Percentiles rank a stretch among this genome's conserved stretches.
Conservation (phyloP, 1,140 invertebrate genomes). For the Euwallacea fornicatus region DNA sequence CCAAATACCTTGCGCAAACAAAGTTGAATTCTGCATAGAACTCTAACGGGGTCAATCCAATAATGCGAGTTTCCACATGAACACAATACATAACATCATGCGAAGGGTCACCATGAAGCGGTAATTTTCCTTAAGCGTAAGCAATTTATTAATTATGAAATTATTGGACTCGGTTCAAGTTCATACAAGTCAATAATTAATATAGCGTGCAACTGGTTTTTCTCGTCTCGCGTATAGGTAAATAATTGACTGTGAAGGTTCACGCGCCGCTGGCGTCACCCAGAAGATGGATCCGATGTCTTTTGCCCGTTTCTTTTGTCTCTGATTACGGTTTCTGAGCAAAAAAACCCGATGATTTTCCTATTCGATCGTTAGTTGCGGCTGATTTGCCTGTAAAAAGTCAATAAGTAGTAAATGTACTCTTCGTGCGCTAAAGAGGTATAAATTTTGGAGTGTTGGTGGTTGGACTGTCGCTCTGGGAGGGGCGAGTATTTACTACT, state of each 20-base stretch:
- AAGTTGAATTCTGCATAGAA: no score
- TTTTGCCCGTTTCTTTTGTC: neutral
- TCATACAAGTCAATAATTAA: constrained; percentile 26
- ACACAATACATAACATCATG: neutral
- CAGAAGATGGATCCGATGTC: neutral
- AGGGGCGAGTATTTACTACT: no score
- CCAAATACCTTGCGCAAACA: no score
- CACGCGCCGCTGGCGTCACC: constrained; percentile 13
- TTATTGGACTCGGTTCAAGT: constrained; percentile 32
- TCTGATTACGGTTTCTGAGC: no score
- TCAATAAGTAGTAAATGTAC: no score
- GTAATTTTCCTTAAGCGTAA: constrained; percentile 9
- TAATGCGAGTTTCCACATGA: neutral
- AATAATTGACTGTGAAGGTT: constrained; percentile 27
- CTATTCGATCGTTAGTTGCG: no score
- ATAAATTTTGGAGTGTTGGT: no score
- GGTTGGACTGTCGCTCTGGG: no score
- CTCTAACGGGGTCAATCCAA: no score
- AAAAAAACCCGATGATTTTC: no score
- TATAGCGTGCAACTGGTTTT: constrained; percentile 24
- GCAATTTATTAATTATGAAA: constrained; percentile 32
- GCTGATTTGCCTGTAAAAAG: no score
- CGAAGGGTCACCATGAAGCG: neutral
- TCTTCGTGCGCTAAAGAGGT: no score
- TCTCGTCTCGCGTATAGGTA: constrained; percentile 17